phyloP scores from a whole-genome alignment of 2,797 vertebrate genomes.

The Naso thynnoides region DNA sequence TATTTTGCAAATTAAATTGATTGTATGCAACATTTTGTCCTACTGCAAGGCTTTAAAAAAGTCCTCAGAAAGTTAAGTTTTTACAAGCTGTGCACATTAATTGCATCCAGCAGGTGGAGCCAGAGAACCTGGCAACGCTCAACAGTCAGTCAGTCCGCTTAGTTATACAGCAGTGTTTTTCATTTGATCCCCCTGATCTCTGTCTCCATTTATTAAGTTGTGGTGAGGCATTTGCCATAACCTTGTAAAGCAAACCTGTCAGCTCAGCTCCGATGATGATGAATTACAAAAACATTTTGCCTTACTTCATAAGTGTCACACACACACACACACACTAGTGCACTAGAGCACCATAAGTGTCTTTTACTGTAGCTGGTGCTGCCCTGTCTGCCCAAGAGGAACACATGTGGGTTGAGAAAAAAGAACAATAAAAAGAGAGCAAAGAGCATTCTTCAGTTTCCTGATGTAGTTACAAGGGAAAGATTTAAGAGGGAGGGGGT shows the following conservation, averaged over 20 bases:
- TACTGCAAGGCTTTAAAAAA: background rate
- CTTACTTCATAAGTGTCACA: background rate
- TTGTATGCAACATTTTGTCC: background rate
- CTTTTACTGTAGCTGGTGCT: background rate
- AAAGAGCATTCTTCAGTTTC: background rate
- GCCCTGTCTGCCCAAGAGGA: background rate
- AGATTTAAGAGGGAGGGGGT: background rate
- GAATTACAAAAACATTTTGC: background rate
- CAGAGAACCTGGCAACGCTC: background rate
- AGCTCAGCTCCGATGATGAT: background rate
- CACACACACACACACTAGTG: background rate
- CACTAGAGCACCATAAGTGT: background rate
- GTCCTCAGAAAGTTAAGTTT: too few species aligned
- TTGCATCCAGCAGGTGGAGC: slow-evolving; percentile 57
- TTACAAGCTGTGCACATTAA: background rate
- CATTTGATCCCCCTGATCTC: background rate
- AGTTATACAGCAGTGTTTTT: background rate
- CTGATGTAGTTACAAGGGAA: background rate
- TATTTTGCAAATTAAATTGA: background rate
- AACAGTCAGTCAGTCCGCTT: background rate
- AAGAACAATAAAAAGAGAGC: background rate
- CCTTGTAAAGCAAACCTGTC: background rate
- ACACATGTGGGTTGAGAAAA: background rate
- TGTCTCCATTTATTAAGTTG: background rate
- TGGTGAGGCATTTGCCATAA: background rate